Conservation (phyloP, 2,888 invertebrate genomes). For the Oegoconia quadripuncta region DNA sequence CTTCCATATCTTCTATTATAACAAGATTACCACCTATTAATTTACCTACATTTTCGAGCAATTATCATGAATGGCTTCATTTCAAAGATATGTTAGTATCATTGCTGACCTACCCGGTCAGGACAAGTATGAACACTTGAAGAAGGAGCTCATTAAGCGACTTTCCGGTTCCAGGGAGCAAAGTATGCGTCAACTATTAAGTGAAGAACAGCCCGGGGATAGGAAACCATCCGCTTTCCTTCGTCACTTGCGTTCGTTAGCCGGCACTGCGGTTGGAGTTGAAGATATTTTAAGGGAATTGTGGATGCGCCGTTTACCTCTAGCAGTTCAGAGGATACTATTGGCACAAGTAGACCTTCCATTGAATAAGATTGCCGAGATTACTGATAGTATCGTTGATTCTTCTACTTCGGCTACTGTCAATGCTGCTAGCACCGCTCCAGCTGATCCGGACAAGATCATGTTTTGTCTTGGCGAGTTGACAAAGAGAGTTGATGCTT, state of each 20-base stretch:
- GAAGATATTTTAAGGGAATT: constrained; percentile 7
- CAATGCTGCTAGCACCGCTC: background rate
- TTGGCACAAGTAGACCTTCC: background rate
- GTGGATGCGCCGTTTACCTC: constrained; percentile 9
- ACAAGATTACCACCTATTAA: too few species aligned
- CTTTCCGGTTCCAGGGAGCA: too few species aligned
- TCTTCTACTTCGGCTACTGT: background rate
- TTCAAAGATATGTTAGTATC: too few species aligned
- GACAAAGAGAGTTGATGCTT: background rate
- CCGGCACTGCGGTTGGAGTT: constrained; percentile 2
- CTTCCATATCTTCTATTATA: too few species aligned
- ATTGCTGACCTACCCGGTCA: too few species aligned
- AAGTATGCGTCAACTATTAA: too few species aligned
- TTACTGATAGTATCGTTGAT: constrained; percentile 9
- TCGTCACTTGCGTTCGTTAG: constrained; percentile 11
- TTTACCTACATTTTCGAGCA: too few species aligned
- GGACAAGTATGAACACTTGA: too few species aligned
- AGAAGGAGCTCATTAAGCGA: too few species aligned
- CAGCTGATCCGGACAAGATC: background rate
- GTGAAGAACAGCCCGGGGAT: too few species aligned
- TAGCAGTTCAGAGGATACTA: constrained; percentile 5
- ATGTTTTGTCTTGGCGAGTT: too few species aligned
- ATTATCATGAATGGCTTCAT: too few species aligned
- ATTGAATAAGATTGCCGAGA: constrained; percentile 9
- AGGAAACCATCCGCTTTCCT: constrained; percentile 10